Conservation (phyloP, 2,113 vertebrate species). For the Paramisgurnus dabryanus region DNA sequence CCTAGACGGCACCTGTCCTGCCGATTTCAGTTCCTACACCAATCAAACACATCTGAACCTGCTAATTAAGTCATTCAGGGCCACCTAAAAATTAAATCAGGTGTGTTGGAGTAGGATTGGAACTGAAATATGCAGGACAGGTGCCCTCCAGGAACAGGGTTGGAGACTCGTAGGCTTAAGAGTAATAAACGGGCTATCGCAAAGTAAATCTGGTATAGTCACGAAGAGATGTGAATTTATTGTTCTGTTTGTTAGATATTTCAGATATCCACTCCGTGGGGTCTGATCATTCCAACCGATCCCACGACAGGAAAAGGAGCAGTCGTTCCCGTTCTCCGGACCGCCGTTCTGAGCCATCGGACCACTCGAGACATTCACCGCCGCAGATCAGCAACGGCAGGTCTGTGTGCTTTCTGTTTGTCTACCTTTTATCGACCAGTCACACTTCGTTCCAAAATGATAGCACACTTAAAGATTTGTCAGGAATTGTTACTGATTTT, state of each 20-base stretch:
- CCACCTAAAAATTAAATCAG: too few relatives aligned
- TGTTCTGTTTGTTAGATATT: constrained; percentile 83
- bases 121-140: too few relatives aligned
- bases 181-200: too few relatives aligned
- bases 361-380: constrained; percentile 94
- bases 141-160: too few relatives aligned
- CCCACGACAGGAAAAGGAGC: constrained; percentile 90
- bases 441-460: neutral
- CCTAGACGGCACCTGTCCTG: too few relatives aligned
- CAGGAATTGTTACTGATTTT: too few relatives aligned
- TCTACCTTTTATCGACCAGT: neutral
- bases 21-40: too few relatives aligned
- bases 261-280: constrained; percentile 99
- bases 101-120: too few relatives aligned
- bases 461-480: too few relatives aligned
- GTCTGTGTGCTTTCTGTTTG: constrained; percentile 63
- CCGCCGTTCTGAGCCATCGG: constrained; percentile 93
- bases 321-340: constrained; percentile 94
- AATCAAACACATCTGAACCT: too few relatives aligned
- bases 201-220: neutral
- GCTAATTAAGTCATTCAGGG: too few relatives aligned
- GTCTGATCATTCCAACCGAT: constrained; percentile 97
- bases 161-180: too few relatives aligned
- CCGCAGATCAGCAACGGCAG: constrained; percentile 96
- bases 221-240: constrained; percentile 3